phyloP scores from a whole-genome alignment of 2,113 vertebrate genomes.

The Malaclemys terrapin region DNA sequence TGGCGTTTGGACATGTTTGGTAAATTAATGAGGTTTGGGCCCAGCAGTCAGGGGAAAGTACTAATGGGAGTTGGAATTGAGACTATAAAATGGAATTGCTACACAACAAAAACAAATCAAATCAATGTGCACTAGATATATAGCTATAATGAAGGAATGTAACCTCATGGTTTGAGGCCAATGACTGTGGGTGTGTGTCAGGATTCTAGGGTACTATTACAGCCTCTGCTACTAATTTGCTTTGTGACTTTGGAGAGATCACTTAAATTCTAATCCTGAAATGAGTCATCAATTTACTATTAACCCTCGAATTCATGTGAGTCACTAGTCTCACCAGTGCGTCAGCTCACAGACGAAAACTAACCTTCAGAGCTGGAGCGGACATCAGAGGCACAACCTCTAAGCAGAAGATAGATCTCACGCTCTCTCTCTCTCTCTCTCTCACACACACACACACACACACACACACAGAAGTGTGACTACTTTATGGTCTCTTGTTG shows the following conservation, averaged over 20 bases:
- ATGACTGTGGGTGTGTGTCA: not conserved
- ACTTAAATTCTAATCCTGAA: not conserved
- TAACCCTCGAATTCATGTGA: not conserved
- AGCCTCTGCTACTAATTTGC: not conserved
- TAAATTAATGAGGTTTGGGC: not conserved
- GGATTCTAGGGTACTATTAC: not conserved
- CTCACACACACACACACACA: slow-evolving; percentile 26
- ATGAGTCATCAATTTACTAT: not conserved
- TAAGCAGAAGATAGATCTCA: not conserved
- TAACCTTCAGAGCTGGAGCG: slow-evolving; percentile 41
- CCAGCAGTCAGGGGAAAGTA: not conserved
- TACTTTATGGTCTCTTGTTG: not conserved
- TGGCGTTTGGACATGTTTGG: not conserved
- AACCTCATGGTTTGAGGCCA: not conserved
- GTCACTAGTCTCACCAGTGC: not conserved
- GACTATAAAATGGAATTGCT: not conserved
- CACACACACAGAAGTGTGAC: slow-evolving; percentile 18
- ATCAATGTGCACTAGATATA: not conserved
- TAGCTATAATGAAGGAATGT: not conserved
- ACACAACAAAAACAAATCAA: too few species aligned
- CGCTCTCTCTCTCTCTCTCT: not conserved
- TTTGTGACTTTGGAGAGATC: not conserved
- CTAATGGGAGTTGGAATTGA: not conserved
- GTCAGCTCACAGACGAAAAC: not conserved
- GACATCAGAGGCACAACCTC: not conserved